Evolutionary conservation across 2,113 vertebrate species (phyloP).

Genomic region (Anguilla japonica): DNA sequence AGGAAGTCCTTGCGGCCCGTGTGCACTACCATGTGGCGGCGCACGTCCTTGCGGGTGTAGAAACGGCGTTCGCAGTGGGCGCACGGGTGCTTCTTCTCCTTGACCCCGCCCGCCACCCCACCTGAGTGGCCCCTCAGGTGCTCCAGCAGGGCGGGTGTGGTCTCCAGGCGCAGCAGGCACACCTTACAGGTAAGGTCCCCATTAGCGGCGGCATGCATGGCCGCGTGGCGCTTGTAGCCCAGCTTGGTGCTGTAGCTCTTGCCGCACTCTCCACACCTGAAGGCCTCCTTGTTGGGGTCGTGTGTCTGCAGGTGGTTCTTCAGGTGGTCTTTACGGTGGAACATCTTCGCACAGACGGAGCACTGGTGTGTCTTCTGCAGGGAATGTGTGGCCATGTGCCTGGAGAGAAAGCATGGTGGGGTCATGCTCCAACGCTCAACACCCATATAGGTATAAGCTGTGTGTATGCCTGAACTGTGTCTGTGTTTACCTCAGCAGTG

Average conservation of each 20-base stretch:
- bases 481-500: too few relatives aligned
- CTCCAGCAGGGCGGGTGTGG: slow-evolving; percentile 83
- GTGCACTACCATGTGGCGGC: slow-evolving; percentile 92
- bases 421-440: neutral
- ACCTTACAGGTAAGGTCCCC: slow-evolving; percentile 85
- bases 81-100: slow-evolving; percentile 92
- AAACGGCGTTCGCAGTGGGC: slow-evolving; percentile 92
- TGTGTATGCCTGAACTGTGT: neutral
- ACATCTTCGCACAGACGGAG: slow-evolving; percentile 87
- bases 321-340: slow-evolving; percentile 90
- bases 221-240: slow-evolving; percentile 88
- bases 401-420: slow-evolving; percentile 38
- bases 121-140: slow-evolving; percentile 87
- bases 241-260: slow-evolving; percentile 97
- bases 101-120: slow-evolving; percentile 61
- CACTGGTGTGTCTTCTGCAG: slow-evolving; percentile 79
- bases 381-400: slow-evolving; percentile 84
- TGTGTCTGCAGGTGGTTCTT: slow-evolving; percentile 89
- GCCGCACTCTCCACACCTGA: slow-evolving; percentile 90
- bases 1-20: slow-evolving; percentile 93
- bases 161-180: slow-evolving; percentile 81
- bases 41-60: slow-evolving; percentile 93
- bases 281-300: slow-evolving; percentile 84
- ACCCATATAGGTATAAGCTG: neutral
- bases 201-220: slow-evolving; percentile 67